Base-by-base conservation (phyloP, 2,888 invertebrate genomes). In the Papilio gigon region DNA sequence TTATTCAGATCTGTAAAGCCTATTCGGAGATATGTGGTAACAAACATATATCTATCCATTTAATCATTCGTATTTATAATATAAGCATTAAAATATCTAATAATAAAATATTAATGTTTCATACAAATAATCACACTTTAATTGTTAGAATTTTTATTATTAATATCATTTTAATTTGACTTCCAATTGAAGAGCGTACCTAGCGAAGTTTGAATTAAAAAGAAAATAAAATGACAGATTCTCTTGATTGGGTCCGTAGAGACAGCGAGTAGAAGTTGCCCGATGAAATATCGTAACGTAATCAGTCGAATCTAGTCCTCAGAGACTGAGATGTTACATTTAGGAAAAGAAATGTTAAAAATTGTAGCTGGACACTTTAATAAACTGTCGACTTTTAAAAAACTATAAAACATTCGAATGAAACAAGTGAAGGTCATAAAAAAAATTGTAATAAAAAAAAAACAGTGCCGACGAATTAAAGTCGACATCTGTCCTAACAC, bases 241-340 rank as follows among this genome's bases (percentile, higher is more conserved):
- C 40, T 22, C 68, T 60, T 60, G 68, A 68, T 68, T 68, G 35
- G 59, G 68, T 53, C 68, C 64, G 22, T 33, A 40, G 68, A 53
- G 68, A 68, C 47, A 42, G 67, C 37, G 42, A 50, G 59, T 40
- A 22, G 50, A 65, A 64, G n/a, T 68, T 68, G 50, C 30, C 40
- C 50, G 22, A 65, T 47, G 35, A 61, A 67, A 67, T 61, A 60
- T 53, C 50, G 59, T 68, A 59, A 60, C 64, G 40, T 40, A 68
- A 68, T 68, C 68, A 63, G 68, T 58, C 25, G 37, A 64, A 27
- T 59, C 68, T 35, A 61, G 37, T 30, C 67, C 30, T 20, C 3
- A 14, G 67, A 61, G 61, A 67, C 50, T 42, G 33, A 22, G 35
- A 50, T 35, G 53, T 40, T 64, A 40, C 64, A 67, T 60, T 60